Evolutionary conservation across 2,113 vertebrate species (phyloP).

Genomic region (Podarcis cretensis): DNA sequence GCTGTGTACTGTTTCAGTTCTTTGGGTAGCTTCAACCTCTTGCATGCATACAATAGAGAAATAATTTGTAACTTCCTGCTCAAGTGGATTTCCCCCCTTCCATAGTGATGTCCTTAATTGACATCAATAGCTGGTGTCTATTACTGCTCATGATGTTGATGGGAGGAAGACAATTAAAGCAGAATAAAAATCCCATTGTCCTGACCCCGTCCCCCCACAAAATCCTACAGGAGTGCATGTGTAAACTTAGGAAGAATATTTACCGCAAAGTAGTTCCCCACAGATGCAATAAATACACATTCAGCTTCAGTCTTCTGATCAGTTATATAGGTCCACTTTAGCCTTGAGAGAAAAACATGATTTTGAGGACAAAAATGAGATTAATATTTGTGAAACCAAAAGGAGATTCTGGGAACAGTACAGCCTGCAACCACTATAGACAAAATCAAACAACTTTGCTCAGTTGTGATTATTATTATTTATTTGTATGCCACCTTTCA

Average conservation of each 20-base stretch:
- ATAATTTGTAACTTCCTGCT: constrained; percentile 3
- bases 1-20: background rate
- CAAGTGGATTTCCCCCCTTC: background rate
- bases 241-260: no score
- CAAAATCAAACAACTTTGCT: background rate
- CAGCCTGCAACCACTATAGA: no score
- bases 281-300: background rate
- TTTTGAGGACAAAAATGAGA: no score
- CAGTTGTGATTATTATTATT: background rate
- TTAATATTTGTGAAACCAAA: no score
- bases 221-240: no score
- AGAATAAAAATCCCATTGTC: background rate
- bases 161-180: background rate
- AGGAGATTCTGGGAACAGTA: no score
- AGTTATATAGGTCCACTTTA: background rate
- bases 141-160: background rate
- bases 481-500: no score
- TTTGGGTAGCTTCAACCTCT: constrained; percentile 3
- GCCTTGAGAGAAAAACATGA: no score
- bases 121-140: constrained; percentile 10
- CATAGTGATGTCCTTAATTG: background rate
- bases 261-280: background rate
- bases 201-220: no score
- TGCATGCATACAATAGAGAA: background rate
- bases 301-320: background rate